Evolutionary conservation across 1,140 invertebrate species (phyloP), one percentile per base, ranked within the genome.

Genomic region (Alviniconcha marisindica): DNA sequence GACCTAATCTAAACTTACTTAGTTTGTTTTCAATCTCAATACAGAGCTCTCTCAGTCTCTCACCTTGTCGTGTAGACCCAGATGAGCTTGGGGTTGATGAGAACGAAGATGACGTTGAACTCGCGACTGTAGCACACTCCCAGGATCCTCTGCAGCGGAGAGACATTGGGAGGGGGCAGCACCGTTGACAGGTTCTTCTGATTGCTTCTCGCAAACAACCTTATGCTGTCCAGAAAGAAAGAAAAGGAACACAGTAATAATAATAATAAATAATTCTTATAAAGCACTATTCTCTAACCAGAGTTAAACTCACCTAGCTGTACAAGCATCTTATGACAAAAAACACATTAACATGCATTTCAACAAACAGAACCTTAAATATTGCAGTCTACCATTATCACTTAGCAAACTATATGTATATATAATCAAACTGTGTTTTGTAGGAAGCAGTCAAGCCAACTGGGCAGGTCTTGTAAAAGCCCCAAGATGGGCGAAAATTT

Each of bases 61-160:
- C n/a, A 92, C 92, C 91, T 90, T n/a, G 91, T 89, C 54, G 92
- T 93, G 85, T 93, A 93, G n/a, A 93, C 88, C 92, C 92, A 93
- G 24, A 93, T 89, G 76, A 90, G 88, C 7, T 56, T 66, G 21
- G 87, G 84, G 74, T 90, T 90, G 33, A 93, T 84, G 14, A 93
- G 88, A 5, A 93, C 71, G 84, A 91, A 93, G 36, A 92, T 88
- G 36, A 89, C 84, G 81, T 90, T 91, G 33, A 91, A 88, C 66
- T 92, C 90, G n/a, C 93, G 76, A 78, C 88, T 91, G 87, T 93
- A 93, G 76, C 91, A 90, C 10, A 93, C 87, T 83, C 88, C 88
- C 21, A 90, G 71, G 14, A 93, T 86, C 44, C 83, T 87, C 83
- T 91, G 88, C 42, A 92, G 82, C 0, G 91, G 90, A 31, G 91